A percentile compares a stretch with the other conserved stretches of the same genome.
phyloP scores from a whole-genome alignment of 2,888 invertebrate genomes.

The Parnassius mnemosyne region DNA sequence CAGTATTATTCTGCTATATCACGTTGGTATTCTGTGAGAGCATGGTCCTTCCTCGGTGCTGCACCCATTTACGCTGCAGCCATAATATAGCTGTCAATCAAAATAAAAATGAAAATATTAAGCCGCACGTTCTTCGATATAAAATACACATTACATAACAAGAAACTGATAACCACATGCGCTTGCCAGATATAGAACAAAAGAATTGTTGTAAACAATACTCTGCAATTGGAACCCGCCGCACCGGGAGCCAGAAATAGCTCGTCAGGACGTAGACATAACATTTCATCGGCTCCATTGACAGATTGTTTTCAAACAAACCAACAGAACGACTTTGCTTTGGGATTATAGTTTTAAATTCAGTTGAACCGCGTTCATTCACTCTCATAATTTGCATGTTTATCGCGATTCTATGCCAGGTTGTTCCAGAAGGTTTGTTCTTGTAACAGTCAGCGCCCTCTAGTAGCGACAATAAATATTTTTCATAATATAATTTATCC shows the following conservation, averaged over 20 bases:
- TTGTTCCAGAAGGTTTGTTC: neutral
- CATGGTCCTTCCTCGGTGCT: too few species aligned
- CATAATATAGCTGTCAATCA: too few species aligned
- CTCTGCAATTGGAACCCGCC: slow-evolving; percentile 6
- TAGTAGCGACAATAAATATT: neutral
- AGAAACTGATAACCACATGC: neutral
- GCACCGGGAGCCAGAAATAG: slow-evolving; percentile 20
- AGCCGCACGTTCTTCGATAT: too few species aligned
- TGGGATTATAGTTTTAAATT: neutral
- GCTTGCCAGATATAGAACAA: neutral
- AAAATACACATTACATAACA: too few species aligned
- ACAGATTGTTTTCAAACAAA: slow-evolving; percentile 24
- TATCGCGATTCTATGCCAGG: neutral
- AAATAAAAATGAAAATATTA: too few species aligned
- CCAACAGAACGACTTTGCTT: slow-evolving; percentile 2
- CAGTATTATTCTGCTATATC: too few species aligned
- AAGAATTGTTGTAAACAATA: slow-evolving; percentile 18
- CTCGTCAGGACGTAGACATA: slow-evolving; percentile 32
- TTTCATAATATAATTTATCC: too few species aligned
- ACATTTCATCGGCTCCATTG: slow-evolving; percentile 29
- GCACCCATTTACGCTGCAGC: too few species aligned
- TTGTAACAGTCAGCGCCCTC: neutral
- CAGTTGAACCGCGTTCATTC: neutral
- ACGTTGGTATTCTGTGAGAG: too few species aligned
- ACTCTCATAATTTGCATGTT: neutral